Evolutionary conservation across 2,113 vertebrate genomes (phyloP).

Genomic region (Crotalus tigris): DNA sequence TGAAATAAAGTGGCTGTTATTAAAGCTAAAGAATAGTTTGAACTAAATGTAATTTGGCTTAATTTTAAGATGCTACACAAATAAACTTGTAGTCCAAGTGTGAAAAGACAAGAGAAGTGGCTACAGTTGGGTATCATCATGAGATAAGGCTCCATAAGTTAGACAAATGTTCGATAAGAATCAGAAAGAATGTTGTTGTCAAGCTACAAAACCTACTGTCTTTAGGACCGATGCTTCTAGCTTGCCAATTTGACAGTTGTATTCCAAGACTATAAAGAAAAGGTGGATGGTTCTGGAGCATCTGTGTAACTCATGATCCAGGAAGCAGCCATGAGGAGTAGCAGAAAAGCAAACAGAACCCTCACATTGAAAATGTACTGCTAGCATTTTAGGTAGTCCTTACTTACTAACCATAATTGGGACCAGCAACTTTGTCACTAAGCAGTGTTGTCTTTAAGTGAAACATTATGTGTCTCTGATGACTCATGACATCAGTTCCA

Average conservation of each 20-base stretch:
- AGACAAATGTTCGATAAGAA: background rate
- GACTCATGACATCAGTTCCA: too few relatives aligned
- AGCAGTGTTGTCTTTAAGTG: too few relatives aligned
- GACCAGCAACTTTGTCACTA: too few relatives aligned
- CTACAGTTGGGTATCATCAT: background rate
- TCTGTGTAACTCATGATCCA: background rate
- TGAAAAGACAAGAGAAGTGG: background rate
- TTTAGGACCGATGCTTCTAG: too few relatives aligned
- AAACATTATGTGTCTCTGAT: too few relatives aligned
- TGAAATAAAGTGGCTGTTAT: background rate
- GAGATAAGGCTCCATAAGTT: background rate
- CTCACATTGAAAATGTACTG: background rate
- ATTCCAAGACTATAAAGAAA: background rate
- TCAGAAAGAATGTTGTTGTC: background rate
- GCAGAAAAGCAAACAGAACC: background rate
- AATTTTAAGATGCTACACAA: background rate
- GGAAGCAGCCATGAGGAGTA: background rate
- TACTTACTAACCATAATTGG: too few relatives aligned
- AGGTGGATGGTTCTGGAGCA: background rate
- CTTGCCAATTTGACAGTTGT: too few relatives aligned
- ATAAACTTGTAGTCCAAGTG: background rate
- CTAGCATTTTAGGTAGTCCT: too few relatives aligned
- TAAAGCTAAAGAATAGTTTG: background rate
- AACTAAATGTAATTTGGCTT: background rate
- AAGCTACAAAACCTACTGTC: too few relatives aligned